Percentiles rank a stretch among this genome's conserved stretches.
phyloP scores from a whole-genome alignment of 1,140 invertebrate genomes.

The Dermatophagoides farinae region DNA sequence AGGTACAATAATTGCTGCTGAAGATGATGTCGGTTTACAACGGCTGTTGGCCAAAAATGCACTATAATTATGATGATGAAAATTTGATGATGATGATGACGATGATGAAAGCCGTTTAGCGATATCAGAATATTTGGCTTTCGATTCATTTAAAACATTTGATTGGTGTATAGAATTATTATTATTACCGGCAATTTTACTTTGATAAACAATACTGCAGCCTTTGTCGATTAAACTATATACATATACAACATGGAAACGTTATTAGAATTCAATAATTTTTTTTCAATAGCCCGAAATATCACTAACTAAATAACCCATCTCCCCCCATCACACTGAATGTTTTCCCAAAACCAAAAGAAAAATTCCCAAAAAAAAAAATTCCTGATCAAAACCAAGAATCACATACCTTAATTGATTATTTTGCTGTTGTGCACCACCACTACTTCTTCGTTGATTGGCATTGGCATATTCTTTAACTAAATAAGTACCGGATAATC shows the following conservation, averaged over 20 bases:
- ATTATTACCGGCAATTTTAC: neutral
- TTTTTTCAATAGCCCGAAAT: too few species aligned
- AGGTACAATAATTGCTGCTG: neutral
- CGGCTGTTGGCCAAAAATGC: neutral
- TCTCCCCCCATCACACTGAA: too few species aligned
- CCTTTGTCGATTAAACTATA: neutral
- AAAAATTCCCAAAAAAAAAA: neutral
- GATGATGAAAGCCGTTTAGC: neutral
- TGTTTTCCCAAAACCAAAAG: neutral
- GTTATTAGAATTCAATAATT: too few species aligned
- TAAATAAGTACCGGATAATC: conserved; percentile 1
- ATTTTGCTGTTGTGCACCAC: neutral
- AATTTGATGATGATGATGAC: neutral
- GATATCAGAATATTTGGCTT: too few species aligned
- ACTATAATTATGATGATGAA: neutral
- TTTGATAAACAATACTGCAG: neutral
- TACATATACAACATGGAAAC: too few species aligned
- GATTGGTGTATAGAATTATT: neutral
- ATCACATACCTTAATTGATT: neutral
- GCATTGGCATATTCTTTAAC: neutral
- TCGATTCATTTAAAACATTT: neutral
- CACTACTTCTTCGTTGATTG: neutral
- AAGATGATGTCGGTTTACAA: neutral
- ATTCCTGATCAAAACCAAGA: neutral
- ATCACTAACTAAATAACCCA: too few species aligned